Evolutionary conservation across 2,888 invertebrate genomes (phyloP), one percentile per base, ranked within the genome.

Genomic region (Scaptodrosophila latifasciaeformis): DNA sequence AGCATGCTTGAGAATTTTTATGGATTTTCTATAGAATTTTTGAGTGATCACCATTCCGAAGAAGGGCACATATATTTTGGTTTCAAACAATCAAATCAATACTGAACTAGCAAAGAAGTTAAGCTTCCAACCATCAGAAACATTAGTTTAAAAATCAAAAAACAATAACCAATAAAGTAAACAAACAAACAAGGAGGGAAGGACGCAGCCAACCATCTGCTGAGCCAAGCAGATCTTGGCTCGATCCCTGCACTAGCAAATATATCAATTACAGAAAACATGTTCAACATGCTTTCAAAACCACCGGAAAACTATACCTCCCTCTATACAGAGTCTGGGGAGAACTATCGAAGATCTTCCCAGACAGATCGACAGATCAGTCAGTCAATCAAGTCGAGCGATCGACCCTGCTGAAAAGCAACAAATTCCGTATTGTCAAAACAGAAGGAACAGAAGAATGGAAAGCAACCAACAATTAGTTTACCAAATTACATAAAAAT

Each of bases 401-500:
- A 31, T 31, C 37, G 27, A 35, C 17, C 13, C 31, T 30, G 77
- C 71, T 75, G 77, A 80, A 77, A 77, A 76, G 79, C 81, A 81
- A 82, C 82, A 82, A 83, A 83, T 83, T 82, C 82, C 83, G 74
- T 80, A 81, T 82, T 83, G 83, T 83, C 83, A 82, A 83, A 83
- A 83, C 82, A 82, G 71, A 65, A 74, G 72, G n/a, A n/a, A n/a
- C n/a, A n/a, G n/a, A n/a, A n/a, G n/a, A n/a, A n/a, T n/a, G n/a
- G n/a, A n/a, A n/a, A n/a, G n/a, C n/a, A n/a, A n/a, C n/a, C 78
- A 74, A 81, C 81, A 83, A 83, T 82, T 81, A 82, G 82, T 81
- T 81, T 81, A 81, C 81, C 82, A 71, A 79, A 82, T 82, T 81
- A 81, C 81, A 80, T 61, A 70, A 78, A 72, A 76, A 76, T 76